These are phyloP conservation scores for Nerophis ophidion DNA, from an alignment of 2,113 vertebrate species.

Conservation along the genomic window DNA sequence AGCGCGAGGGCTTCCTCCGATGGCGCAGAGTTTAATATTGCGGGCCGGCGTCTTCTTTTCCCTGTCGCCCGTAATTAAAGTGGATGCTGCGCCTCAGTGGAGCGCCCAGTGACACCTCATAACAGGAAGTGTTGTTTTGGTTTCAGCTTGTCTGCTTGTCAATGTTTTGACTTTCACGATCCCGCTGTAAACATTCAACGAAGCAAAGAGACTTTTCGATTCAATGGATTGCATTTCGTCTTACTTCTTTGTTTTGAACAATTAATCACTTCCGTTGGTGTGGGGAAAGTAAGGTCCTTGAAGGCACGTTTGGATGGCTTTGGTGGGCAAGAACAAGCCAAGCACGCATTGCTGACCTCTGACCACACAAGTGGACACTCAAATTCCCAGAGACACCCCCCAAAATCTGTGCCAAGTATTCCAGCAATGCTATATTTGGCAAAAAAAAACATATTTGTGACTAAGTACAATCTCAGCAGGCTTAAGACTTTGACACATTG, in stretches of 20 bases:
- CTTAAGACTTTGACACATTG: too few relatives aligned
- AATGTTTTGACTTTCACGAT: conserved; percentile 16
- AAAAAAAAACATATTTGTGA: too few relatives aligned
- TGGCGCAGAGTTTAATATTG: conserved; percentile 24
- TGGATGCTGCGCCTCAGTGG: background rate
- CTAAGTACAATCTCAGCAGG: too few relatives aligned
- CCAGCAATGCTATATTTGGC: too few relatives aligned
- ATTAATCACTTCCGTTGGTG: background rate
- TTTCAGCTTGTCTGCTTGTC: background rate
- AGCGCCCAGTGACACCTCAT: conserved; percentile 14
- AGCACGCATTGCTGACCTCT: background rate
- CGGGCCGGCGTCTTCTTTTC: background rate
- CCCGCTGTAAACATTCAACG: conserved; percentile 15
- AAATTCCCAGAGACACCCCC: background rate
- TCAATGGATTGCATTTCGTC: too few relatives aligned
- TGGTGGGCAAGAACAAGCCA: background rate
- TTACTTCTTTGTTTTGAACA: too few relatives aligned
- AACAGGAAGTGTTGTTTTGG: conserved; percentile 5
- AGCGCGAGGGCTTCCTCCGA: conserved; percentile 7
- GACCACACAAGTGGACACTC: background rate
- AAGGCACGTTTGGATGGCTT: background rate
- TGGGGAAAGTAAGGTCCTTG: background rate
- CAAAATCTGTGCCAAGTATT: background rate
- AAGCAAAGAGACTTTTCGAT: background rate
- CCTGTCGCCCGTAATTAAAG: conserved; percentile 8